Base-by-base conservation (phyloP, 2,888 invertebrate genomes). In the Calameuta pallipes region DNA sequence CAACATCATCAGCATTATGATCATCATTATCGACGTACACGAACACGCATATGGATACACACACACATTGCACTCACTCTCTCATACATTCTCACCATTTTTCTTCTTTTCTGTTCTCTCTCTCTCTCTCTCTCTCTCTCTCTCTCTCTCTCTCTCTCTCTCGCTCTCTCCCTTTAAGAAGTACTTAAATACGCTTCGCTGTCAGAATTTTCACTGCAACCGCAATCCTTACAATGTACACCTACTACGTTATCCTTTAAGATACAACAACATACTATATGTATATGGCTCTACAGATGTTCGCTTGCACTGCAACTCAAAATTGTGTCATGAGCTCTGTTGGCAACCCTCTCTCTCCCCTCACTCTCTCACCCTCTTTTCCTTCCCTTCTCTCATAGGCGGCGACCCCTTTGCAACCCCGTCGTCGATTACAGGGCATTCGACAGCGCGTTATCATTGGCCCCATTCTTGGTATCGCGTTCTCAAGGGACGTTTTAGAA, bases 231-330 rank as follows among this genome's bases (percentile, higher is more conserved):
- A 89, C 86, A 90, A 89, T 88, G 88, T 90, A 90, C 89, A 89
- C 86, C 87, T 87, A 89, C 89, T 89, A 88, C 87, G 87, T 84
- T 84, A 86, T 85, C 82, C 82, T 85, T 89, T 86, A 89, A 88
- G 89, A 90, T 90, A 90, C 89, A 89, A 89, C 88, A 91, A 91
- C 90, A 90, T 91, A 91, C 89, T 91, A 91, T 91, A 91, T 88
- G 90, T 91, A 91, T 91, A 91, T 91, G 90, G 90, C 91, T 91
- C 91, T 90, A 91, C 90, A 91, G 91, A 91, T 91, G 91, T 90
- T 88, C 90, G 91, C 91, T 91, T 91, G 91, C 91, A 90, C 91
- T 91, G 91, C 88, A 91, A 91, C 90, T 91, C 89, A 91, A 91
- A 86, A 85, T 87, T 89, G 89, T 91, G 90, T 90, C 90, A 87